phyloP scores from a whole-genome alignment of 2,888 invertebrate genomes.

The Siphlonurus alternatus region DNA sequence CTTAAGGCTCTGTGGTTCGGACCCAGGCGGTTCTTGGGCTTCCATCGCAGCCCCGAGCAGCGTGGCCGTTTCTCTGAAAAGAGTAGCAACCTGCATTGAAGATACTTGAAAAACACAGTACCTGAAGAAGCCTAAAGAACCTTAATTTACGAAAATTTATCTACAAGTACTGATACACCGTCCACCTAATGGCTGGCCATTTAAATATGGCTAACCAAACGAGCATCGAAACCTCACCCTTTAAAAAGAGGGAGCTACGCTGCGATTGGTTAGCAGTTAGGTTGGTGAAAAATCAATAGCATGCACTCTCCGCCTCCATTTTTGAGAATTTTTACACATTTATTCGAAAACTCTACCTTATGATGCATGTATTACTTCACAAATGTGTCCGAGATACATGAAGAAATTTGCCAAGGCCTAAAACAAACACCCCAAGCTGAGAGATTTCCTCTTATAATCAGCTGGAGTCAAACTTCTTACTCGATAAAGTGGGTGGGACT shows the following conservation, averaged over 20 bases:
- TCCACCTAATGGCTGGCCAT: slow-evolving; percentile 19
- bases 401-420: background rate
- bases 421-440: background rate
- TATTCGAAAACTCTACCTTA: background rate
- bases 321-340: slow-evolving; percentile 19
- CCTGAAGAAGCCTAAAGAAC: background rate
- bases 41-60: slow-evolving; percentile 44
- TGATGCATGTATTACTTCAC: background rate
- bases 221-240: slow-evolving; percentile 33
- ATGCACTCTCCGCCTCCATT: slow-evolving; percentile 34
- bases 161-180: slow-evolving; percentile 15
- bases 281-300: slow-evolving; percentile 48
- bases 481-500: slow-evolving; percentile 11
- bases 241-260: slow-evolving; percentile 29
- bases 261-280: slow-evolving; percentile 27
- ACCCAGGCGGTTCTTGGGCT: slow-evolving; percentile 20
- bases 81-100: slow-evolving; percentile 47
- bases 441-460: slow-evolving; percentile 9
- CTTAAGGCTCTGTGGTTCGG: slow-evolving; percentile 17
- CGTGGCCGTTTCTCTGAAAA: slow-evolving; percentile 48
- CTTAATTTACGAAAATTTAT: background rate
- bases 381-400: background rate
- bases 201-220: slow-evolving; percentile 18
- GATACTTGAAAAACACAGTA: slow-evolving; percentile 6
- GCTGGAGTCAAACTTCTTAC: slow-evolving; percentile 10